Base-by-base conservation (phyloP, 2,797 vertebrate genomes). In the Brachyrhaphis roseni region DNA sequence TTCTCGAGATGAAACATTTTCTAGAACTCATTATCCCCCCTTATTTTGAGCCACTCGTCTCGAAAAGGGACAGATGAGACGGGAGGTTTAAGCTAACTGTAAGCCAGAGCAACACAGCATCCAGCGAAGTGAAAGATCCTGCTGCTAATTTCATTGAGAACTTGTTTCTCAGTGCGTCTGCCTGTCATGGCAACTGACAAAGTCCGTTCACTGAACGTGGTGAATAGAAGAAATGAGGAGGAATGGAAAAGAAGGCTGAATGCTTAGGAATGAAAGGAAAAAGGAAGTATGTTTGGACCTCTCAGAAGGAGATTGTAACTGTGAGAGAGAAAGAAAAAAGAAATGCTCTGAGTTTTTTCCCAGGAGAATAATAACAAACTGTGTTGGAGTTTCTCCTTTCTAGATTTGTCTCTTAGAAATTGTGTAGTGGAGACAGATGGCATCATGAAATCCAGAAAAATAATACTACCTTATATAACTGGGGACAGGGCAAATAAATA, bases 181-280 rank as follows among this genome's bases (percentile, higher is more conserved):
- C 82, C 87, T 90, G 88, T 93, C 92, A 91, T 85, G 84, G 88
- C 79, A 86, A 89, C 89, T 91, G 88, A 90, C 86, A 79, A 39
- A 71, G 90, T 84, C 78, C 75, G 31, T 85, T 87, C 83, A 43
- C 13, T 62, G 82, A 81, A 77, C 12, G 23, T 6, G 1, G 55
- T 81, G 84, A 90, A 90, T 78, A 89, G 84, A 88, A 46, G n/a
- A 88, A 90, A 87, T 84, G 87, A 84, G 78, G 66, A 83, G 89
- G 86, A 87, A 84, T 76, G 86, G 86, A 81, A 90, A 90, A 90
- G 76, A 84, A 82, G 78, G 51, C 84, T 47, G 80, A 81, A 57
- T 90, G 86, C 87, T 89, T 20, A 79, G 87, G 82, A 90, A 90
- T 89, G 79, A 91, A 92, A 89, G 78, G 81, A 47, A 68, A 71